Evolutionary conservation across 1,140 invertebrate species (phyloP), one percentile per base, ranked within the genome.

Genomic region (Vollenhovia emeryi): DNA sequence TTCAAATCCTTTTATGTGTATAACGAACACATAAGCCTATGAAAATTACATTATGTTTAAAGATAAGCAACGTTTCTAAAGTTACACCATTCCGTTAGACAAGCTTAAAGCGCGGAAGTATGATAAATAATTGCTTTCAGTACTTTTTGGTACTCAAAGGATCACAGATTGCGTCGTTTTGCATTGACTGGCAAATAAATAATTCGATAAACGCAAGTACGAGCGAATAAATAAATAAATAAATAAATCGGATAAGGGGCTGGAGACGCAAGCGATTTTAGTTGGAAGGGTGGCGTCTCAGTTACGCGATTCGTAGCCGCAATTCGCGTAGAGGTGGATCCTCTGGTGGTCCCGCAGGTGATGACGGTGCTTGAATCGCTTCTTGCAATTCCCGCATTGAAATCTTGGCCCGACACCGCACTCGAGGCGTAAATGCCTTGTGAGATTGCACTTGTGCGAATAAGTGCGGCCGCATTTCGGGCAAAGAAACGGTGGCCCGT

Each of bases 341-440:
- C 84, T 90, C 30, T 92, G 79, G 68, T 95, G 94, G 86, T 94
- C 93, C 30, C 91, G 90, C 40, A 95, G 86, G 60, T 95, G 94
- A 80, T 95, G 94, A 11, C 94, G 94, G 89, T 96, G 95, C 83
- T 95, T 95, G 85, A 95, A 95, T 57, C 94, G 93, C 73, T 94
- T 94, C 13, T 93, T 92, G 89, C 96, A 96, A 48, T 92, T 91
- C 1, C 87, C 86, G 68, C 96, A 96, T 21, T 94, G 92, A 90
- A 95, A 96, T 89, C 94, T 93, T 2, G 96, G 95, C 11, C 93
- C 93, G 18, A 96, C 94, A n/a, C 95, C 95, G 84, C 96, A 96
- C 79, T 96, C 96, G 76, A 96, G 94, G 55, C 95, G 94, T 66
- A 93, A 90, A 84, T 96, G 95, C 33, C 95, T 91, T 36, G 92